Conservation (phyloP, 2,888 invertebrate species). For the Lottia scabra region DNA sequence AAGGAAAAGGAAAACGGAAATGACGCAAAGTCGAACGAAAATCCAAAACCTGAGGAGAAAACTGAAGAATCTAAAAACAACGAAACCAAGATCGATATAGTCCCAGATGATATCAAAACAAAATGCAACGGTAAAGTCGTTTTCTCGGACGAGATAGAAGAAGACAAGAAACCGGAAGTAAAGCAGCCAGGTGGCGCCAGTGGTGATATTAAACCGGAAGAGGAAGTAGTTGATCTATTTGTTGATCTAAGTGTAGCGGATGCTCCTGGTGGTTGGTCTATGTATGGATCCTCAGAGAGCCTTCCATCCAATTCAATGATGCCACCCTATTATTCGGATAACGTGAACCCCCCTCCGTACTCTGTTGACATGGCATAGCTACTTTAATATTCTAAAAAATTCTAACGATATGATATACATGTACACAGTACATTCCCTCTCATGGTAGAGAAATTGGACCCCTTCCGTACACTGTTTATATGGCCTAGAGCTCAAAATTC, state of each 20-base stretch:
- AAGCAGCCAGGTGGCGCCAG: constrained; percentile 1
- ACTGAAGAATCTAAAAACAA: constrained; percentile 34
- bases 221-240: constrained; percentile 53
- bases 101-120: constrained; percentile 5
- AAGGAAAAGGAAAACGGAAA: constrained; percentile 13
- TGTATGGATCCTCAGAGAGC: constrained; percentile 47
- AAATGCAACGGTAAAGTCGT: constrained; percentile 26
- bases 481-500: no score
- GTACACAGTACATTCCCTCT: no score
- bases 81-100: constrained; percentile 19
- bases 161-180: constrained; percentile 5
- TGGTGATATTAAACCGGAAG: constrained; percentile 28
- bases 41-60: constrained; percentile 22
- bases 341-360: background rate
- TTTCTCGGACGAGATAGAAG: constrained; percentile 18
- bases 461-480: background rate
- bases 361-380: background rate
- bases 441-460: no score
- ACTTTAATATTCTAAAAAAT: no score
- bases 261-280: constrained; percentile 41
- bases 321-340: constrained; percentile 1
- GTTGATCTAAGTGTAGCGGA: constrained; percentile 50
- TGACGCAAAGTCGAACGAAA: constrained; percentile 22
- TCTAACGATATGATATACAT: no score
- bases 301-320: constrained; percentile 31